Evolutionary conservation across 2,888 invertebrate genomes (phyloP).

Genomic region (Amphipoea lucens): DNA sequence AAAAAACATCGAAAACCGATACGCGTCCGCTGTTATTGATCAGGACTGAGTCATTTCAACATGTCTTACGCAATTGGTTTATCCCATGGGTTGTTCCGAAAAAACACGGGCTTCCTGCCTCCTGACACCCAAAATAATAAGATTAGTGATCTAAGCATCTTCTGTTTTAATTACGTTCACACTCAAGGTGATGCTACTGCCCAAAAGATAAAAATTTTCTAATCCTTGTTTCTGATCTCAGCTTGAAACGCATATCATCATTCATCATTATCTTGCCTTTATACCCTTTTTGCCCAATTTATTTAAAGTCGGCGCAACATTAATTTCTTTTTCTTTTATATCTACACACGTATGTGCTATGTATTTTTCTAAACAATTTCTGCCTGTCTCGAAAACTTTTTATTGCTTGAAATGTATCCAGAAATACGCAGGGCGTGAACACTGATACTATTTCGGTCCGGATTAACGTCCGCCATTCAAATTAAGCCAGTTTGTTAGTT

Average conservation of each 20-base stretch:
- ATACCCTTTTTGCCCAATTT: no score
- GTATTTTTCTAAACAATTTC: neutral
- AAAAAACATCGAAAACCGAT: conserved; percentile 23
- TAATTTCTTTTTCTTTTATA: neutral
- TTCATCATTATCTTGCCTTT: neutral
- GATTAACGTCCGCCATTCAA: conserved; percentile 32
- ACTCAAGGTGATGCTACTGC: neutral
- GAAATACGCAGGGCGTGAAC: conserved; percentile 27
- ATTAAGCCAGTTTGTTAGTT: conserved; percentile 36
- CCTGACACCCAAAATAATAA: neutral
- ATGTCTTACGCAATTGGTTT: conserved; percentile 25
- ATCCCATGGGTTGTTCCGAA: conserved; percentile 21
- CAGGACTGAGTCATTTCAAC: conserved; percentile 29
- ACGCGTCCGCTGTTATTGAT: conserved; percentile 25
- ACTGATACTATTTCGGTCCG: conserved; percentile 41
- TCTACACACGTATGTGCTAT: neutral
- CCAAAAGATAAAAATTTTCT: neutral
- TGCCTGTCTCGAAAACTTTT: conserved; percentile 7
- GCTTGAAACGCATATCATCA: neutral
- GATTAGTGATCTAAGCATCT: neutral
- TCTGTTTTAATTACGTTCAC: neutral
- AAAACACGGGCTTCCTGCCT: neutral
- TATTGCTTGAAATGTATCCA: conserved; percentile 31
- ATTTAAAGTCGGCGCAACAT: neutral
- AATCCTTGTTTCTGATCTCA: neutral